Conservation (phyloP, 2,888 invertebrate genomes). For the Chloroclystis v-ata region DNA sequence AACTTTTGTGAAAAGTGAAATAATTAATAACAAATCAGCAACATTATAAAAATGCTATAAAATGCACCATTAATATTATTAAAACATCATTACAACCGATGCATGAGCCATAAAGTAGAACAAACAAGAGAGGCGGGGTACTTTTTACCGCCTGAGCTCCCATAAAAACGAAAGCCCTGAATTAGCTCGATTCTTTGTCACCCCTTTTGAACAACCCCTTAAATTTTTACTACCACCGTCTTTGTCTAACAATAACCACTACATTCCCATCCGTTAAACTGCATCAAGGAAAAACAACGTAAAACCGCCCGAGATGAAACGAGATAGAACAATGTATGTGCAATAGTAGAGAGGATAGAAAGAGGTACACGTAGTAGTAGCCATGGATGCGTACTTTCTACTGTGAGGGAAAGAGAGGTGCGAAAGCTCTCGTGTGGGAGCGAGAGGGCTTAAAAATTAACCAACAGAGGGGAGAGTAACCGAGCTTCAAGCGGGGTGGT, state of each 20-base stretch:
- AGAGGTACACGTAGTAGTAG: slow-evolving; percentile 73
- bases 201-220: slow-evolving; percentile 75
- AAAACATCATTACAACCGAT: slow-evolving; percentile 67
- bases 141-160: slow-evolving; percentile 74
- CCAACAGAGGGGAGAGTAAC: slow-evolving; percentile 74
- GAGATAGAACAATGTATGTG: slow-evolving; percentile 78
- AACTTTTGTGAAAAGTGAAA: too few species aligned
- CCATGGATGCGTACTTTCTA: slow-evolving; percentile 62
- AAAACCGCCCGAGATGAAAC: slow-evolving; percentile 76
- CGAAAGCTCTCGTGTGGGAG: slow-evolving; percentile 62
- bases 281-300: slow-evolving; percentile 78
- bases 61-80: slow-evolving; percentile 69
- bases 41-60: too few species aligned
- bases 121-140: slow-evolving; percentile 78
- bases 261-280: slow-evolving; percentile 78
- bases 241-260: slow-evolving; percentile 78
- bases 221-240: slow-evolving; percentile 75
- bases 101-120: slow-evolving; percentile 62
- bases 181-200: slow-evolving; percentile 78
- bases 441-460: slow-evolving; percentile 69
- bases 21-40: too few species aligned
- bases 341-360: slow-evolving; percentile 74
- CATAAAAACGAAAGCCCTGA: slow-evolving; percentile 76
- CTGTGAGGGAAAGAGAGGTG: slow-evolving; percentile 60
- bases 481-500: slow-evolving; percentile 76